Percentiles rank a stretch among this genome's conserved stretches.
Evolutionary conservation across 1,140 invertebrate genomes (phyloP).

Genomic region (Brachystomella parvula): DNA sequence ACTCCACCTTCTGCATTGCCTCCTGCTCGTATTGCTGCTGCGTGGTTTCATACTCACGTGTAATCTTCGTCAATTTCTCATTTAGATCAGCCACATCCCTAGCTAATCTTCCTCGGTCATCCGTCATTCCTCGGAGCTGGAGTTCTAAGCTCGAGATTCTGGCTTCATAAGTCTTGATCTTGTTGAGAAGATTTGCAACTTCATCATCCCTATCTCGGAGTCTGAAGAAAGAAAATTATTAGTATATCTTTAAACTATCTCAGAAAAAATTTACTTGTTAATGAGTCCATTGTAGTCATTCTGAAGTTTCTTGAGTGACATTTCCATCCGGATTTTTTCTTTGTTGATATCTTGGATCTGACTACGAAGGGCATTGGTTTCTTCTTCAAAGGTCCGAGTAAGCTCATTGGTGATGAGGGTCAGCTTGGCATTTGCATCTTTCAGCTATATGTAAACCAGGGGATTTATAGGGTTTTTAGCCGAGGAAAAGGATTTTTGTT

Average conservation of each 20-base stretch:
- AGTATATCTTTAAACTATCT: neutral
- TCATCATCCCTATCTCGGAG: neutral
- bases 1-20: constrained; percentile 1
- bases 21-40: neutral
- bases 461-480: neutral
- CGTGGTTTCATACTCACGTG: neutral
- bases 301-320: neutral
- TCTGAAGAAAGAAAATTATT: neutral
- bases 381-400: neutral
- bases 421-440: neutral
- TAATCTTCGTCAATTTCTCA: neutral
- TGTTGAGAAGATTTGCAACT: neutral
- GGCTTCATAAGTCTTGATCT: neutral
- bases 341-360: neutral
- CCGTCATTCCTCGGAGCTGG: neutral
- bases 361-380: neutral
- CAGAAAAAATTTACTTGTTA: neutral
- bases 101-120: neutral
- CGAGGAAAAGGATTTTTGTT: neutral
- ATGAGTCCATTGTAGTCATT: neutral
- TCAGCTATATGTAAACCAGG: neutral
- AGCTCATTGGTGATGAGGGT: neutral
- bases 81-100: neutral
- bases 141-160: neutral
- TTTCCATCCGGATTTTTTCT: neutral